Evolutionary conservation across 2,888 invertebrate genomes (phyloP), one percentile per base, ranked within the genome.

Genomic region (Terebella lapidaria): DNA sequence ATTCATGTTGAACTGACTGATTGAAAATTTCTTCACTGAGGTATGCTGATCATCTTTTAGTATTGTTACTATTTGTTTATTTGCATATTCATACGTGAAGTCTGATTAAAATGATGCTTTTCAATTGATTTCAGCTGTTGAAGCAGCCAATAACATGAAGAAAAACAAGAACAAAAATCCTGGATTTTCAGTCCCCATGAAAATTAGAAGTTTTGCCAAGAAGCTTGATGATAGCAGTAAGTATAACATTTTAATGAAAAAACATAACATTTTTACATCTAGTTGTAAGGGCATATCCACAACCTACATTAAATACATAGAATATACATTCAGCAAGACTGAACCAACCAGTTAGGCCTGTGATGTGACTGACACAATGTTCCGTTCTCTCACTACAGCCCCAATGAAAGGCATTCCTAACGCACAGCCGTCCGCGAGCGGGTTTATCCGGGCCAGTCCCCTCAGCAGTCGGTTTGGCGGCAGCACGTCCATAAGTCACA

Each of bases 351-450:
- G n/a, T n/a, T n/a, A n/a, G n/a, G n/a, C n/a, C n/a, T n/a, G n/a
- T n/a, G n/a, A n/a, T n/a, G n/a, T n/a, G n/a, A n/a, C n/a, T n/a
- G n/a, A n/a, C n/a, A n/a, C n/a, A n/a, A n/a, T n/a, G n/a, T n/a
- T n/a, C n/a, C n/a, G n/a, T n/a, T n/a, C n/a, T n/a, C n/a, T n/a
- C n/a, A n/a, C n/a, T n/a, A n/a, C 79, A 92, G 92, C 94, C 1
- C 94, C 95, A 0, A 82, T 94, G 35, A 93, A 92, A 76, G 94
- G 94, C 0, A 88, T 95, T 66, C 94, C 94, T 1, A 91, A 91
- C 53, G 86, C 91, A 72, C 86, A 87, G 58, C 87, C 88, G 2
- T 30, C 62, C 24, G 64, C 72, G 20, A 70, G 71, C 5, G 72
- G 74, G 24, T 71, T 73, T 24, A 63, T 70, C 0, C 64, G 67